These are phyloP conservation scores for Sinodicranocentrus sp. DNA, from an alignment of 2,888 invertebrate genomes.

Conservation along the genomic window DNA sequence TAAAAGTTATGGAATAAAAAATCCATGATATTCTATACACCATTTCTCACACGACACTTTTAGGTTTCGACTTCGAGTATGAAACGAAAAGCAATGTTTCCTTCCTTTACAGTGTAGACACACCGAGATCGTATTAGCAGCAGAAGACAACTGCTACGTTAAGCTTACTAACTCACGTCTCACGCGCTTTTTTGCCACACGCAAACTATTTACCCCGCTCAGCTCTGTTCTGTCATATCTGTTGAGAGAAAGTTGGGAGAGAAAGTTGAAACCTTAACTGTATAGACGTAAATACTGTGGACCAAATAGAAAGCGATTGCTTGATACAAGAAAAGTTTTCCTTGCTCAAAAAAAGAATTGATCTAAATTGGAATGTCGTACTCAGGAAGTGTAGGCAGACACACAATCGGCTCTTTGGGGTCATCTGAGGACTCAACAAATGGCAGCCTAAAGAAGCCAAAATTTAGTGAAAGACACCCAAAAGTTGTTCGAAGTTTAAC, in stretches of 20 bases:
- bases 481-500: constrained; percentile 80
- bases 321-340: background rate
- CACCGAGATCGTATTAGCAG: constrained; percentile 17
- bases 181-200: background rate
- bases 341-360: constrained; percentile 22
- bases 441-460: constrained; percentile 60
- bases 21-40: no score
- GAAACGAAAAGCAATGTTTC: constrained; percentile 35
- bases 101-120: constrained; percentile 35
- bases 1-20: no score
- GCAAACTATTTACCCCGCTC: background rate
- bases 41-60: no score
- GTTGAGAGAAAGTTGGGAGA: background rate
- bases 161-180: constrained; percentile 5
- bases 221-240: background rate
- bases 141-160: constrained; percentile 26
- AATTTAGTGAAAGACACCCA: constrained; percentile 71
- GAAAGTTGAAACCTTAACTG: background rate
- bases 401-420: constrained; percentile 60
- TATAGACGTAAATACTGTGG: background rate
- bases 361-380: constrained; percentile 54
- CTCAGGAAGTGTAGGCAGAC: constrained; percentile 63
- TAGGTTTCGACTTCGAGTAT: no score
- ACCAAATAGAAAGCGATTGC: background rate
- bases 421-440: constrained; percentile 56